Conservation (phyloP, 2,797 vertebrate genomes). For the Acridotheres tristis region DNA sequence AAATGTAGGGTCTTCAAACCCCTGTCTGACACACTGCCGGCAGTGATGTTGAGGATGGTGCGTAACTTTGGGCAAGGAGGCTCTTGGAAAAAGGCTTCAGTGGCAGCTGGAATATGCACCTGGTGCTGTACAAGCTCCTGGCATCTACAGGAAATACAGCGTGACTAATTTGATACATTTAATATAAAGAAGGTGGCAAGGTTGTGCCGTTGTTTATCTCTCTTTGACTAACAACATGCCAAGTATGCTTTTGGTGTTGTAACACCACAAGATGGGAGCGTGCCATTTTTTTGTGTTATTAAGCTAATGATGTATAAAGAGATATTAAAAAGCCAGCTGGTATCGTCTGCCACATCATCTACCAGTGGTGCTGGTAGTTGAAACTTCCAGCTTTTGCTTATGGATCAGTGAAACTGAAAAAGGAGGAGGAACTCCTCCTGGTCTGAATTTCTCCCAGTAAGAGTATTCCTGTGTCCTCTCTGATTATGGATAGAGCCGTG, state of each 20-base stretch:
- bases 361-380: neutral
- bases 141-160: neutral
- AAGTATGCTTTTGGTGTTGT: neutral
- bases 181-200: neutral
- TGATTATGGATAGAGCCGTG: neutral
- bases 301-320: neutral
- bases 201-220: neutral
- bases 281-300: neutral
- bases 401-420: neutral
- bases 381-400: neutral
- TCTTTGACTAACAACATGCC: neutral
- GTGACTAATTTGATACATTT: neutral
- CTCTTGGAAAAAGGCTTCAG: neutral
- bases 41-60: neutral
- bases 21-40: fast-evolving
- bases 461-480: neutral
- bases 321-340: neutral
- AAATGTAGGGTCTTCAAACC: neutral
- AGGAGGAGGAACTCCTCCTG: neutral
- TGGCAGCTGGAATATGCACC: neutral
- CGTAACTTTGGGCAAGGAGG: neutral
- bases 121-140: neutral
- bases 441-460: neutral
- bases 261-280: neutral
- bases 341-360: neutral